Percentiles rank a stretch among this genome's conserved stretches.
Evolutionary conservation across 2,113 vertebrate genomes (phyloP).

Genomic region (Semicossyphus pulcher): DNA sequence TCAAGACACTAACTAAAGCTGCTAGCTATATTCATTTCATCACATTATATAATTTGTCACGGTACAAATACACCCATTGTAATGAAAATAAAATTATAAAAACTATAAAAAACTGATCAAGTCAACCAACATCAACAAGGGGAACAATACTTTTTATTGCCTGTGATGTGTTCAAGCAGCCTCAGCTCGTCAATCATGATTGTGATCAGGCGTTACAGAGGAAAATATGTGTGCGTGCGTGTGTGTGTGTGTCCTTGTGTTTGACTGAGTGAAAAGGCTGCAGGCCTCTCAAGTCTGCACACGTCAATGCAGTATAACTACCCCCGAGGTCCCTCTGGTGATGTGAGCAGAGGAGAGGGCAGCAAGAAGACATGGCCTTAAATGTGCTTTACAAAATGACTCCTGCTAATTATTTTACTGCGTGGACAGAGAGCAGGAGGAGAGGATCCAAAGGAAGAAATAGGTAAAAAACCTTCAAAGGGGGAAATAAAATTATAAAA

Average conservation of each 20-base stretch:
- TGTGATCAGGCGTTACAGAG: neutral
- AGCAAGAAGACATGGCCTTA: constrained; percentile 16
- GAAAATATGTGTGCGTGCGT: neutral
- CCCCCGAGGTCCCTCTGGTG: constrained; percentile 6
- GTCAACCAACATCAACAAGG: neutral
- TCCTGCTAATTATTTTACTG: constrained; percentile 27
- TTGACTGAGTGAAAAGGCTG: constrained; percentile 16
- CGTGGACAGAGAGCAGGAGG: constrained; percentile 2
- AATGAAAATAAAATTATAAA: neutral
- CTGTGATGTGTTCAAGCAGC: neutral
- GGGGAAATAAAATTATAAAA: too few species aligned
- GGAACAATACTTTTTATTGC: constrained; percentile 14
- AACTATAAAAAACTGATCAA: neutral
- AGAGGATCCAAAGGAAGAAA: too few species aligned
- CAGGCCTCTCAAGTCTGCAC: constrained; percentile 16
- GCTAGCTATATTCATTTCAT: too few species aligned
- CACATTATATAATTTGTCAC: neutral
- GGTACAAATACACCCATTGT: neutral
- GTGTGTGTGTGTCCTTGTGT: neutral
- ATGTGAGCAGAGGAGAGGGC: constrained; percentile 26
- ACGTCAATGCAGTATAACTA: constrained; percentile 16
- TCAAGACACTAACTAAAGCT: too few species aligned
- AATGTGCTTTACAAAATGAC: constrained; percentile 13
- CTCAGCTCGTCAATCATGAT: constrained; percentile 27
- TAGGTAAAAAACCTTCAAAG: too few species aligned